phyloP scores from a whole-genome alignment of 2,888 invertebrate genomes.

The Nezara viridula region DNA sequence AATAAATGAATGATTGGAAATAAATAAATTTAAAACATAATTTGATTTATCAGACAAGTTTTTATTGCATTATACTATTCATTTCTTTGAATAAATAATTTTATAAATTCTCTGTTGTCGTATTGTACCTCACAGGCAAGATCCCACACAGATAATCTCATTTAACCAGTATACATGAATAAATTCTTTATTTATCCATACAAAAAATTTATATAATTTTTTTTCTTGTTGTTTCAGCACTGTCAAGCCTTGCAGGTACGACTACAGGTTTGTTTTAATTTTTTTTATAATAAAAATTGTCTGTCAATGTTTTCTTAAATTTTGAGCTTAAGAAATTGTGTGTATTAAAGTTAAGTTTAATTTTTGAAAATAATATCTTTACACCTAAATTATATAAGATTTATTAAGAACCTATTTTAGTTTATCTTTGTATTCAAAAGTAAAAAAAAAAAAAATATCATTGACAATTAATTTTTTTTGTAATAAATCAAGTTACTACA shows the following conservation, averaged over 20 bases:
- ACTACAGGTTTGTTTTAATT: slow-evolving; percentile 69
- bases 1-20: no score
- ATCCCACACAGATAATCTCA: no score
- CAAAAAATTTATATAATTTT: slow-evolving; percentile 28
- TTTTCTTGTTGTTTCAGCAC: slow-evolving; percentile 70
- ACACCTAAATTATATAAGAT: background rate
- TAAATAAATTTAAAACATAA: no score
- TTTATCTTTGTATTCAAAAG: background rate
- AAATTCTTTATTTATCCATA: background rate
- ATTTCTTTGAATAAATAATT: no score
- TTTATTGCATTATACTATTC: no score
- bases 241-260: slow-evolving; percentile 71
- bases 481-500: background rate
- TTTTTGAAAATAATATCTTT: background rate
- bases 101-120: no score
- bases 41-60: no score
- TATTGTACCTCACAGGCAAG: no score
- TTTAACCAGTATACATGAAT: background rate
- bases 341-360: no score
- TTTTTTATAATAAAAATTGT: slow-evolving; percentile 61
- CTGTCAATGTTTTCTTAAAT: background rate
- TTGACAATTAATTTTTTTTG: background rate
- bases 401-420: background rate
- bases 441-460: no score
- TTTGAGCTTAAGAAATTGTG: no score